Conservation (phyloP, 1,140 invertebrate species). For the Drosophila fuyamai region DNA sequence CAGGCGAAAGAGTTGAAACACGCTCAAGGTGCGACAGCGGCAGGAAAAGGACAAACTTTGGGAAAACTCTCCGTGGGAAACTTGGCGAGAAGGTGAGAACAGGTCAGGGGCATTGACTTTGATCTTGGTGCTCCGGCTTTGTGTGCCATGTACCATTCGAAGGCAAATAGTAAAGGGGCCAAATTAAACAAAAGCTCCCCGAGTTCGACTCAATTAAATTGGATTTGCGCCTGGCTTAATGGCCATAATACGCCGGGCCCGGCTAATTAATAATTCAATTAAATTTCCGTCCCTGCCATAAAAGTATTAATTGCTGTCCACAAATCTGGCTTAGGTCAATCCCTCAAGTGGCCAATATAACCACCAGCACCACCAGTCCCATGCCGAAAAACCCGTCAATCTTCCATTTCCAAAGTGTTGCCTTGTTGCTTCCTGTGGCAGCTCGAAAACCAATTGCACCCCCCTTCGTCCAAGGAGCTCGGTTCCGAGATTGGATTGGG, state of each 20-base stretch:
- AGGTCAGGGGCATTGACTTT: constrained; percentile 75
- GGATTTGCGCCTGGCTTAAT: constrained; percentile 69
- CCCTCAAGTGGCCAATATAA: constrained; percentile 39
- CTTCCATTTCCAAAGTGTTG: constrained; percentile 66
- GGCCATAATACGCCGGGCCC: constrained; percentile 56
- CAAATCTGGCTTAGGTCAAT: constrained; percentile 61
- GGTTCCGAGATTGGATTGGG: constrained; percentile 65
- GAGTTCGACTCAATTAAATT: constrained; percentile 61
- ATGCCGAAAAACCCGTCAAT: constrained; percentile 40
- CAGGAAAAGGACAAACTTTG: constrained; percentile 72
- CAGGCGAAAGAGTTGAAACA: constrained; percentile 52
- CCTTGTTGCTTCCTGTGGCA: constrained; percentile 64
- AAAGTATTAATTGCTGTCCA: constrained; percentile 74
- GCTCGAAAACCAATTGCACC: constrained; percentile 65
- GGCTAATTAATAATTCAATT: constrained; percentile 80
- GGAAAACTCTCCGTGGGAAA: constrained; percentile 42
- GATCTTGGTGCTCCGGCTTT: constrained; percentile 64
- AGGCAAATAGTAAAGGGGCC: constrained; percentile 58
- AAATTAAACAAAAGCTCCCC: constrained; percentile 47
- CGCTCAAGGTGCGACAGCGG: constrained; percentile 28
- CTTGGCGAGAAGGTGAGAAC: constrained; percentile 61
- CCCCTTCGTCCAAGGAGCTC: constrained; percentile 5
- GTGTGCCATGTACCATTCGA: constrained; percentile 70
- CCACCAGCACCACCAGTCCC: neutral
- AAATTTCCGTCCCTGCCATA: constrained; percentile 59